These are phyloP conservation scores for Autographa gamma DNA, from an alignment of 2,888 invertebrate species.

Conservation along the genomic window DNA sequence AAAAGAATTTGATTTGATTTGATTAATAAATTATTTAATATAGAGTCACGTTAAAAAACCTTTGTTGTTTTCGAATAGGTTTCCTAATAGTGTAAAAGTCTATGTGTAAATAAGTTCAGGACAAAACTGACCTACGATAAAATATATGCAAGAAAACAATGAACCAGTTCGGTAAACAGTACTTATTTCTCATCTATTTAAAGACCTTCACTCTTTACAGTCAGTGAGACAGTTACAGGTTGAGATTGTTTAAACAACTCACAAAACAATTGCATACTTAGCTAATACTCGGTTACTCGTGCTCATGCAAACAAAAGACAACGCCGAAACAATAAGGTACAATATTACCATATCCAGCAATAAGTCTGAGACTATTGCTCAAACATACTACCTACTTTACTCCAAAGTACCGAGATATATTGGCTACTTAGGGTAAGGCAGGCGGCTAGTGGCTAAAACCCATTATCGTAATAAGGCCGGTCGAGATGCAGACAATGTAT, in stretches of 20 bases:
- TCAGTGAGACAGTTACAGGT: background rate
- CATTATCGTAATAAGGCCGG: slow-evolving; percentile 73
- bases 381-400: slow-evolving; percentile 22
- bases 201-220: background rate
- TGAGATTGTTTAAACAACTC: background rate
- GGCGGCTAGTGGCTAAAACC: slow-evolving; percentile 31
- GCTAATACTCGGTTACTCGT: slow-evolving; percentile 20
- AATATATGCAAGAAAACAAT: too few relatives aligned
- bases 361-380: slow-evolving; percentile 40
- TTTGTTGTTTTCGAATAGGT: too few relatives aligned
- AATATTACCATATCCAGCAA: slow-evolving; percentile 51
- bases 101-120: too few relatives aligned
- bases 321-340: slow-evolving; percentile 46
- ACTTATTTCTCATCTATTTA: background rate
- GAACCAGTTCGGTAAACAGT: too few relatives aligned
- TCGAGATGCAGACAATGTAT: slow-evolving; percentile 78
- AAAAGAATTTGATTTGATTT: too few relatives aligned
- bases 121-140: too few relatives aligned
- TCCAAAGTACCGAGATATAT: slow-evolving; percentile 12
- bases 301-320: slow-evolving; percentile 23
- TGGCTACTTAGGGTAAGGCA: slow-evolving; percentile 14
- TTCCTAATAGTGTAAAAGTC: too few relatives aligned
- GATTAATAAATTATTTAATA: too few relatives aligned
- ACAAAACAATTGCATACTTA: background rate
- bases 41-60: too few relatives aligned